Evolutionary conservation across 2,113 vertebrate species (phyloP).

Genomic region (Burhinus oedicnemus): DNA sequence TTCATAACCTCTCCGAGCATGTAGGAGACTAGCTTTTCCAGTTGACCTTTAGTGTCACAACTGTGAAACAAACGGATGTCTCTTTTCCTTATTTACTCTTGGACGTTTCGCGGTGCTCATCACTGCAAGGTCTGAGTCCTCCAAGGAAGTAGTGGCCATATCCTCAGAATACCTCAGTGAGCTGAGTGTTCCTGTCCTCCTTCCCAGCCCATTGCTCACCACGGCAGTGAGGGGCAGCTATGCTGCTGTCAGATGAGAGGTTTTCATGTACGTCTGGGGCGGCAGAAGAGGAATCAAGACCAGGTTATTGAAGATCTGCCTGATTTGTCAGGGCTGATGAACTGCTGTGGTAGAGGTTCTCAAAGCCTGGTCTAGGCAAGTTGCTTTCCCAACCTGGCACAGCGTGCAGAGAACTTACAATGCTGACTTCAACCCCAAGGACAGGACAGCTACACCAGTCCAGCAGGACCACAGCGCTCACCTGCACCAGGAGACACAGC

Average conservation of each 20-base stretch:
- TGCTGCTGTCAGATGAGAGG: not conserved
- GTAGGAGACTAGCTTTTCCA: constrained; percentile 32
- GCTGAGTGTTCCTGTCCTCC: not conserved
- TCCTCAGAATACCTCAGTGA: not conserved
- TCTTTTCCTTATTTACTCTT: not conserved
- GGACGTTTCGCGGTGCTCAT: not conserved
- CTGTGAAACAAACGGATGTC: not conserved
- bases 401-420: rapidly evolving
- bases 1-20: not conserved
- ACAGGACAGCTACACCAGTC: not conserved
- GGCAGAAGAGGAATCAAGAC: not conserved
- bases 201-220: not conserved
- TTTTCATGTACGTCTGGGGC: rapidly evolving
- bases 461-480: not conserved
- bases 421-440: not conserved
- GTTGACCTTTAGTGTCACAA: constrained; percentile 62
- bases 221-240: not conserved
- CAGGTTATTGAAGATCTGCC: not conserved
- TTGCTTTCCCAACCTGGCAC: not conserved
- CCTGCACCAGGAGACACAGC: not conserved
- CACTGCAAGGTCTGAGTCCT: not conserved
- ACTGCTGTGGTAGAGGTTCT: not conserved
- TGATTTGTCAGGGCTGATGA: not conserved
- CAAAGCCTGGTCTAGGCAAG: not conserved
- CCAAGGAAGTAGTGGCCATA: not conserved